A percentile compares a stretch with the other conserved stretches of the same genome.
Evolutionary conservation across 1,140 invertebrate species (phyloP).

Genomic region (Apis mellifera): Amel_HAv3.1 CM009944.2:6916001-6916500

Average conservation of each 20-base stretch:
- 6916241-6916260: background rate
- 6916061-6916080: constrained; percentile 48
- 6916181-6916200: constrained; percentile 47
- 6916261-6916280: background rate
- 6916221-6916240: constrained; percentile 20
- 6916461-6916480: constrained; percentile 39
- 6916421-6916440: constrained; percentile 58
- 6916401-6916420: background rate
- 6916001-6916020: constrained; percentile 39
- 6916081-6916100: constrained; percentile 47
- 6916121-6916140: constrained; percentile 78
- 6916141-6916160: constrained; percentile 75
- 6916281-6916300: no score
- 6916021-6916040: constrained; percentile 40
- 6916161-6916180: constrained; percentile 49
- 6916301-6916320: no score
- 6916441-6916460: constrained; percentile 13
- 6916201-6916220: constrained; percentile 45
- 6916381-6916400: no score
- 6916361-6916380: background rate
- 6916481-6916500: constrained; percentile 11
- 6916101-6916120: constrained; percentile 76
- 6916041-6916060: constrained; percentile 13
- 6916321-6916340: no score
- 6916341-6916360: background rate